Percentiles rank a stretch among this genome's conserved stretches.
phyloP scores from a whole-genome alignment of 1,140 invertebrate genomes.

The Apis cerana region DNA sequence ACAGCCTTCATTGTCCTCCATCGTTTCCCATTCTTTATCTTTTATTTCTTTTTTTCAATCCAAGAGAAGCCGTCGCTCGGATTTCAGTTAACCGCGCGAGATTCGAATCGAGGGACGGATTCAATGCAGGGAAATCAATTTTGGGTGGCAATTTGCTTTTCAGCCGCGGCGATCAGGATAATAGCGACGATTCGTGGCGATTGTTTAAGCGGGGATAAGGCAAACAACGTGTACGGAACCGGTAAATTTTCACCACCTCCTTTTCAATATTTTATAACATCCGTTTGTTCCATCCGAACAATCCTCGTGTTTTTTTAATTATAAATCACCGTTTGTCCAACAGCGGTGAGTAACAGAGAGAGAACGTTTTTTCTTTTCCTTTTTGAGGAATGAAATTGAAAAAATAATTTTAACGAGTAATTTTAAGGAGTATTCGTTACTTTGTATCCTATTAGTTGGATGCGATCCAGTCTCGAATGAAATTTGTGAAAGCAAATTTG shows the following conservation, averaged over 20 bases:
- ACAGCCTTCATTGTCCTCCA: slow-evolving; percentile 20
- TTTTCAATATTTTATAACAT: slow-evolving; percentile 31
- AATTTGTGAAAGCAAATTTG: too few species aligned
- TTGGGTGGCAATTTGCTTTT: slow-evolving; percentile 47
- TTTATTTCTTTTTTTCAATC: neutral
- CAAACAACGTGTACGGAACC: slow-evolving; percentile 15
- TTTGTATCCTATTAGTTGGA: too few species aligned
- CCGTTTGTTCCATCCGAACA: neutral
- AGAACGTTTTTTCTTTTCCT: too few species aligned
- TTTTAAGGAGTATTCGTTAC: too few species aligned
- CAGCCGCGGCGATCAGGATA: slow-evolving; percentile 39
- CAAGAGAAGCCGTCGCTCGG: neutral
- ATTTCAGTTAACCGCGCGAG: slow-evolving; percentile 32
- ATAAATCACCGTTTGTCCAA: too few species aligned
- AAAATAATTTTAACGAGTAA: too few species aligned
- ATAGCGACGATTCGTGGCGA: slow-evolving; percentile 24
- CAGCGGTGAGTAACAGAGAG: too few species aligned
- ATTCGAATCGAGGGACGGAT: slow-evolving; percentile 5
- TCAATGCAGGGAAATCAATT: slow-evolving; percentile 46
- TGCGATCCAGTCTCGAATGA: too few species aligned
- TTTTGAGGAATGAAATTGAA: too few species aligned
- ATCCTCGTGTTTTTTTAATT: neutral
- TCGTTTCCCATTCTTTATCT: neutral
- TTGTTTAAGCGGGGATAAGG: slow-evolving; percentile 33
- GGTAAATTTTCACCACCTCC: neutral